Evolutionary conservation across 2,888 invertebrate species (phyloP).

Genomic region (Mantis religiosa): DNA sequence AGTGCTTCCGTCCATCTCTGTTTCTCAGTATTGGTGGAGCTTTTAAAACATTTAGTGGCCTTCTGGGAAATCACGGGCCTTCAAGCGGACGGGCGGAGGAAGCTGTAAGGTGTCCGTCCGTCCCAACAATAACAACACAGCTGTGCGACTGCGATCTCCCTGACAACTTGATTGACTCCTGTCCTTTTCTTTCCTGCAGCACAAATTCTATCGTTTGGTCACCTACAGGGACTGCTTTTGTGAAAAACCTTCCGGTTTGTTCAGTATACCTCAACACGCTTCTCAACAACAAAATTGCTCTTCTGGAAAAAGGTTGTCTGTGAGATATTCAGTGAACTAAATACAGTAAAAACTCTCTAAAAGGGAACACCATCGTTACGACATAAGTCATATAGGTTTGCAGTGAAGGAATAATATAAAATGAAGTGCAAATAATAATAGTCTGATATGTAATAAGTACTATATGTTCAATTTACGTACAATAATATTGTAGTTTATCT

Average conservation of each 20-base stretch:
- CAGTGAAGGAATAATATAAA: no score
- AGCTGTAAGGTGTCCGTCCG: not conserved
- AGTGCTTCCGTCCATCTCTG: not conserved
- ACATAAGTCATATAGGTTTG: no score
- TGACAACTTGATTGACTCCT: not conserved
- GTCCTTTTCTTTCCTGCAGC: not conserved
- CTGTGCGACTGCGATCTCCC: not conserved
- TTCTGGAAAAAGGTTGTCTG: no score
- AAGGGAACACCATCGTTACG: no score
- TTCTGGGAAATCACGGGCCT: constrained; percentile 19
- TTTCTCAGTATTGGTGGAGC: constrained; percentile 11
- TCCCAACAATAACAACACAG: not conserved
- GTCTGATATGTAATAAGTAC: no score
- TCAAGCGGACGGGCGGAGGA: not conserved
- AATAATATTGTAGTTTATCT: no score
- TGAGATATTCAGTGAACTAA: no score
- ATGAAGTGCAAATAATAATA: no score
- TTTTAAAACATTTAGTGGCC: constrained; percentile 25
- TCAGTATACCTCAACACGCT: no score
- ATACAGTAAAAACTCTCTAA: no score
- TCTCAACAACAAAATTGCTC: no score
- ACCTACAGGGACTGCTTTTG: not conserved
- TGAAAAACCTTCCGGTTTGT: not conserved
- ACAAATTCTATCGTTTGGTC: not conserved
- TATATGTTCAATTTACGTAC: no score